Evolutionary conservation across 1,140 invertebrate genomes (phyloP).

Genomic region (Adelges cooleyi): DNA sequence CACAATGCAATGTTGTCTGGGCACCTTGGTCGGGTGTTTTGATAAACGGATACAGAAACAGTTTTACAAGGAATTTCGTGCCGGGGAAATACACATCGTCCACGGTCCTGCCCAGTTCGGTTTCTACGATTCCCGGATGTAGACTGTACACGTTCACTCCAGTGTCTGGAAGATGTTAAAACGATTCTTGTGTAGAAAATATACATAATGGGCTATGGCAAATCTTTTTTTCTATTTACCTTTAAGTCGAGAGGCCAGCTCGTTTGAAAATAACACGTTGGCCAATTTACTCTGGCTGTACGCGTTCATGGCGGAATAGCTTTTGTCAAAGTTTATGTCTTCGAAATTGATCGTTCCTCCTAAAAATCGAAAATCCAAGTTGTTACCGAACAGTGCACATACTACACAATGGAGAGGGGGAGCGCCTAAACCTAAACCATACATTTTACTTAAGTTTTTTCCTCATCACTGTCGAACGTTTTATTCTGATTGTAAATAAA

Average conservation of each 20-base stretch:
- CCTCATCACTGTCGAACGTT: too few species aligned
- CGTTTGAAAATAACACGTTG: slow-evolving; percentile 58
- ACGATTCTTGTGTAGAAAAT: background rate
- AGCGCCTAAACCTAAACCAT: too few species aligned
- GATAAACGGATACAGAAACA: slow-evolving; percentile 39
- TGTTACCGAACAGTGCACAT: too few species aligned
- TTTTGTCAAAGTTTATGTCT: slow-evolving; percentile 54
- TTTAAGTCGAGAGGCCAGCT: slow-evolving; percentile 47
- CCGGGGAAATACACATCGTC: slow-evolving; percentile 42
- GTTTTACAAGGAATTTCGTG: slow-evolving; percentile 33
- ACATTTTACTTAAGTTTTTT: too few species aligned
- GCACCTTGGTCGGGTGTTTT: slow-evolving; percentile 58
- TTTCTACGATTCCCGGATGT: slow-evolving; percentile 61
- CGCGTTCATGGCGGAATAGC: slow-evolving; percentile 46
- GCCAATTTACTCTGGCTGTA: slow-evolving; percentile 65
- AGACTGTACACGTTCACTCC: slow-evolving; percentile 54
- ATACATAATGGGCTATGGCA: too few species aligned
- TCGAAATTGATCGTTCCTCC: slow-evolving; percentile 54
- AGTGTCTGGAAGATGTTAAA: slow-evolving; percentile 31
- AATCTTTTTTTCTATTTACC: slow-evolving; percentile 37
- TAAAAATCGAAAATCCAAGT: too few species aligned
- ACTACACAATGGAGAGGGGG: too few species aligned
- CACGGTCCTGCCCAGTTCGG: slow-evolving; percentile 60
- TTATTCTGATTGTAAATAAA: too few species aligned
- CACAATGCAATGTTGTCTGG: slow-evolving; percentile 67